Evolutionary conservation across 30 jellyfish, hydroid and myxozoan genomes (phyloP), one percentile per base, ranked within the genome.

Genomic region (Chironex yamaguchii): DNA sequence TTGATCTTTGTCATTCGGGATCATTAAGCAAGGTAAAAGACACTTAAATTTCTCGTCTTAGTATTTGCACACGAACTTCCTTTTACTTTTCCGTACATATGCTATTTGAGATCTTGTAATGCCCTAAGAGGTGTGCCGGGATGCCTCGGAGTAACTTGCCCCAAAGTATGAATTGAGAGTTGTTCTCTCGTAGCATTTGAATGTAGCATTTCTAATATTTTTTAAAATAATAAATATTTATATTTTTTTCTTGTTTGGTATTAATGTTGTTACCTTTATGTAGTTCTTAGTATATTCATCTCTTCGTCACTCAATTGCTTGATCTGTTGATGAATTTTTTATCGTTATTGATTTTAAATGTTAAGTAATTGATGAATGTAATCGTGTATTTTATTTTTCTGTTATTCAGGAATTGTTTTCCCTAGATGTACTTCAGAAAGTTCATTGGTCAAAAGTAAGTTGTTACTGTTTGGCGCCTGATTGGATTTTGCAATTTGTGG

Each of bases 391-490:
- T 83, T 33, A 20, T 9, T 33, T 83, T 21, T 30, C 25, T 49
- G 71, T 62, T 72, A n/a, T 48, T 2, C 71, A 93, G 98, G 98
- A 89, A 51, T 62, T 93, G 3, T 64, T 87, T 33, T 89, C 85
- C 4, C 82, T 93, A 26, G 98, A 93, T 62, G 96, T 93, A 64
- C 71, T 81, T 25, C 71, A 71, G 48, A 93, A 89, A 66, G 94
- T 86, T 63, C 53, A 74, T n/a, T 93, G 98, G 98, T 84, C 78
- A 0, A 89, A 93, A 95, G 98, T 93, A 22, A 13, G 75, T 32
- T 32, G 29, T 32, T 52, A 23, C n/a, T n/a, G n/a, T n/a, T n/a
- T n/a, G n/a, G n/a, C n/a, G n/a, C n/a, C n/a, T n/a, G n/a, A n/a
- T n/a, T n/a, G n/a, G n/a, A n/a, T n/a, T n/a, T n/a, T n/a, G n/a